A percentile compares a stretch with the other conserved stretches of the same genome.
These are phyloP conservation scores for Plagiodera versicolora DNA, from an alignment of 2,888 invertebrate genomes.

Conservation along the genomic window DNA sequence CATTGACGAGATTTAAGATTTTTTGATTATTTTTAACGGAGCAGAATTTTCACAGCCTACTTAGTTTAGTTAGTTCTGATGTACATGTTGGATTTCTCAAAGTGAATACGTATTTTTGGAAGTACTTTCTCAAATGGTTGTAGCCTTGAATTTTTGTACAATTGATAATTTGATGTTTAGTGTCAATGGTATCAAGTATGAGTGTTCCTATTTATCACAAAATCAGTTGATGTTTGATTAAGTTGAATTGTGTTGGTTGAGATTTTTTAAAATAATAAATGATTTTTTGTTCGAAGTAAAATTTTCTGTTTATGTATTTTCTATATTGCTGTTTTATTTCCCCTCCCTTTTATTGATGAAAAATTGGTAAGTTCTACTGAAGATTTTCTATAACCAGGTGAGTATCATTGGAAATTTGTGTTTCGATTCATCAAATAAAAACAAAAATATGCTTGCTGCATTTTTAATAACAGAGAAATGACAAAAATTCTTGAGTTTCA, in stretches of 20 bases:
- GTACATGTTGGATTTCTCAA: neutral
- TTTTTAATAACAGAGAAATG: no score
- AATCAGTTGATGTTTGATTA: neutral
- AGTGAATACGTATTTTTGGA: neutral
- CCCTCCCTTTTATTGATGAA: neutral
- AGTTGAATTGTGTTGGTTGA: neutral
- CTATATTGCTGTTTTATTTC: neutral
- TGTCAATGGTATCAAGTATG: no score
- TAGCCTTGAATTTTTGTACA: neutral
- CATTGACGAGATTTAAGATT: conserved; percentile 7
- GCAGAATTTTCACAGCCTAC: neutral
- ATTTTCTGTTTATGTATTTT: neutral
- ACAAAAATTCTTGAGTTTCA: no score
- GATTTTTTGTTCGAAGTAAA: neutral
- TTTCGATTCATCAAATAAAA: no score
- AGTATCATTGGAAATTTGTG: no score
- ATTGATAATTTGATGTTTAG: neutral
- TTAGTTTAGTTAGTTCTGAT: no score
- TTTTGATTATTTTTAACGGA: neutral
- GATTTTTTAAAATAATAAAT: no score
- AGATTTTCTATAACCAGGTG: no score
- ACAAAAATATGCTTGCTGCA: no score
- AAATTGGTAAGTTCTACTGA: neutral
- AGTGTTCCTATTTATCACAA: no score
- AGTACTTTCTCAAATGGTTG: neutral